Evolutionary conservation across 2,113 vertebrate species (phyloP), one percentile per base, ranked within the genome.

Genomic region (Herpetotheres cachinnans): DNA sequence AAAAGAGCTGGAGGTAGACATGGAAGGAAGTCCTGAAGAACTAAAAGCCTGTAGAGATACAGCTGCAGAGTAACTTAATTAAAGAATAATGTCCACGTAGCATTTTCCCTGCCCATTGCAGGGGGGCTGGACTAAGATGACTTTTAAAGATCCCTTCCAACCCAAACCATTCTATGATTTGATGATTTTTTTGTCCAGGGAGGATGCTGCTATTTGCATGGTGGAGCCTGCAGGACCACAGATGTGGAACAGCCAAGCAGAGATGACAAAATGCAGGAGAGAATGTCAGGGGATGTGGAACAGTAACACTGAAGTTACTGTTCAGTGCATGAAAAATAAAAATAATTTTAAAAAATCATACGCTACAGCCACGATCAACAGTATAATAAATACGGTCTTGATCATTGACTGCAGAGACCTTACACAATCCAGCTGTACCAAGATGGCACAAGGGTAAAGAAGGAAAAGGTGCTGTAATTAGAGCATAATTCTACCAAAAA

Each of bases 371-470:
- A 29, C 10, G 25, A 42, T 11, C 14, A 27, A 5, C 27, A 11
- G 4, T 10, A 8, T 17, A 16, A 55, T 21, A 85, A 65, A 85
- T 11, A 62, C 0, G 4, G 47, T 3, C 32, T 42, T 12, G 46
- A 9, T 11, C 8, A 26, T 11, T 4, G 1, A n/a, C n/a, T 12
- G 21, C 58, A 18, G 76, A 24, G 50, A 59, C 34, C 72, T n/a
- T 4, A 8, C 1, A 4, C 3, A 46, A 52, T 42, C 21, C 72
- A 24, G 42, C 47, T n/a, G 42, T 11, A 8, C 36, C 1, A 0
- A 38, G 62, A 26, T 1, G 27, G 63, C 36, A 14, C 81, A 11
- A 38, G 54, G 62, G 55, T 15, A 52, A 46, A 10, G 74, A 32
- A 52, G 58, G 14, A 73, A 44, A 61, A 79, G 4, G 21, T 66